Conservation (phyloP, 2,797 vertebrate genomes). For the Orientallactaga sibirica region DNA sequence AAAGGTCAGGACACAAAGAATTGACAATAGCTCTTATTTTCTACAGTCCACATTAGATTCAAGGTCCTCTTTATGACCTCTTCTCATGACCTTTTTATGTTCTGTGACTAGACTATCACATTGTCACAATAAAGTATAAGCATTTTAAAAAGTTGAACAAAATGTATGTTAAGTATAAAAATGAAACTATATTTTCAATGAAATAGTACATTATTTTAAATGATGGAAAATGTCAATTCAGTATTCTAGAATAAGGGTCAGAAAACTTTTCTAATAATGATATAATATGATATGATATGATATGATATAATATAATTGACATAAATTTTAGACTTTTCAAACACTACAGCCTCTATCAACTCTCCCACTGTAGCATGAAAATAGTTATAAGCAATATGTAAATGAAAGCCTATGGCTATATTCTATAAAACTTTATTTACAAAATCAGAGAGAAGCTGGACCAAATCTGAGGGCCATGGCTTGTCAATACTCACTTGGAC, state of each 20-base stretch:
- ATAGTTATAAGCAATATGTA: neutral
- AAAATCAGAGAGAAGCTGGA: neutral
- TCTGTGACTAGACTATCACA: constrained; percentile 8
- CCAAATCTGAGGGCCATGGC: neutral
- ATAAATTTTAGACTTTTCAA: neutral
- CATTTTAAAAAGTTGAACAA: neutral
- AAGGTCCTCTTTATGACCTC: neutral
- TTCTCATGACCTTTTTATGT: neutral
- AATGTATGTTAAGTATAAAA: constrained; percentile 43
- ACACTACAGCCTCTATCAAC: neutral
- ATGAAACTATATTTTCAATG: constrained; percentile 32
- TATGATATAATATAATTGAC: neutral
- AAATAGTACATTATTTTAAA: neutral
- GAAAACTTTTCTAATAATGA: neutral
- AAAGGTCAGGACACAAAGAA: neutral
- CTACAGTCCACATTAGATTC: neutral
- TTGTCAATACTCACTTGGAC: neutral
- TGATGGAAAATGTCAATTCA: neutral
- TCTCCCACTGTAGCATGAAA: neutral
- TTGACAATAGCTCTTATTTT: neutral
- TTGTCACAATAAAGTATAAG: neutral
- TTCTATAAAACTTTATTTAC: constrained; percentile 42
- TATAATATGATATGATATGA: neutral
- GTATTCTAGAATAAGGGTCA: neutral
- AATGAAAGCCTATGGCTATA: neutral